Conservation (phyloP, 2,888 invertebrate species). For the Sturmia bella region DNA sequence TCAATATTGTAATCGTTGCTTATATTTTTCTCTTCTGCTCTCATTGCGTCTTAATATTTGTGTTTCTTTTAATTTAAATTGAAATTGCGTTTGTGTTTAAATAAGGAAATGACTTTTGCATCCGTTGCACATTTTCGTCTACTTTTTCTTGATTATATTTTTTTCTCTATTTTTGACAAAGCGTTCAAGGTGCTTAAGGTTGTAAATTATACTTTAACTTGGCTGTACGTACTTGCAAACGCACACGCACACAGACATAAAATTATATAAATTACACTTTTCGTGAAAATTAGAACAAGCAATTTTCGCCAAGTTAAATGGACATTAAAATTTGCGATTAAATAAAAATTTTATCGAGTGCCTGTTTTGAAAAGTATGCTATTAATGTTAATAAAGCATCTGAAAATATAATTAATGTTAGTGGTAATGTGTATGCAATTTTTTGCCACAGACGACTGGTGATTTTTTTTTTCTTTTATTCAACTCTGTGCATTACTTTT, state of each 20-base stretch:
- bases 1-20: not conserved
- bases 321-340: not conserved
- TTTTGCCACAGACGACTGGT: no score
- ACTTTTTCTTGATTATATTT: not conserved
- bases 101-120: constrained; percentile 68
- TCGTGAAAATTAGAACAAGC: not conserved
- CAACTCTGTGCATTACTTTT: no score
- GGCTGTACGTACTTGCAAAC: no score
- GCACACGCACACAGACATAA: not conserved
- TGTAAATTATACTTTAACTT: constrained; percentile 2
- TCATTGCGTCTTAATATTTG: constrained; percentile 13
- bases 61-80: constrained; percentile 28
- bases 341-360: not conserved
- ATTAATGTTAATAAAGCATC: no score
- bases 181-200: constrained; percentile 38
- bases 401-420: no score
- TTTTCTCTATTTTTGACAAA: constrained; percentile 4
- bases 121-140: constrained; percentile 57
- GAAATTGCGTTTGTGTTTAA: constrained; percentile 41
- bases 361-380: no score
- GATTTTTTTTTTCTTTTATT: no score
- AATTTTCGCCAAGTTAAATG: not conserved
- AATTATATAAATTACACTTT: constrained; percentile 8
- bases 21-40: not conserved
- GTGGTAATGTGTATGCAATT: no score